These are phyloP conservation scores for Pangasius sanitwongsei DNA, from an alignment of 2,797 vertebrate species.

Conservation along the genomic window DNA sequence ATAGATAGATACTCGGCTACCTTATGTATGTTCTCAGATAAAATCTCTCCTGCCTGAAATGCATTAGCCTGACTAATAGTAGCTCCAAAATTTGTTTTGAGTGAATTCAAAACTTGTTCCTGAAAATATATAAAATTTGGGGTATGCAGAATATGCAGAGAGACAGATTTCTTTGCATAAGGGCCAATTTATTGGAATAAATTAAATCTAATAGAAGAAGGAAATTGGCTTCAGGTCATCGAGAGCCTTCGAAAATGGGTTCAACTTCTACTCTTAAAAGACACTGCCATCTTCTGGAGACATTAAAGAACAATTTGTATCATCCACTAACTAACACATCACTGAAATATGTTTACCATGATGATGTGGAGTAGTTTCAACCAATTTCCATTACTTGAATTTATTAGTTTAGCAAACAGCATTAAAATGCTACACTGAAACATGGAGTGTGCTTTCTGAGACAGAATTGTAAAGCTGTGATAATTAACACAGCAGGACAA, in stretches of 20 bases:
- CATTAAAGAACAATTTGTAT: neutral
- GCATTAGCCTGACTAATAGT: conserved; percentile 5
- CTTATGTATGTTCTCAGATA: neutral
- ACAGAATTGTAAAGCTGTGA: neutral
- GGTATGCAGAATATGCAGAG: neutral
- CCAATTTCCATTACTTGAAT: neutral
- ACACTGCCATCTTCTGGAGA: conserved; percentile 37
- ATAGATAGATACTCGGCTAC: neutral
- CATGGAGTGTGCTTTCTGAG: neutral
- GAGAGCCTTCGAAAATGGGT: neutral
- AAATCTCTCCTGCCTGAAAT: conserved; percentile 7
- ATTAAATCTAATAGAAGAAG: conserved; percentile 17
- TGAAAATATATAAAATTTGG: neutral
- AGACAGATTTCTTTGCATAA: conserved; percentile 22
- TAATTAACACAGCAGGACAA: conserved; percentile 29
- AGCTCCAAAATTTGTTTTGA: neutral
- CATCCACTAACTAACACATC: neutral
- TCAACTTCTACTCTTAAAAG: neutral
- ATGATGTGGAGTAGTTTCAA: neutral
- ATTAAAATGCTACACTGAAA: neutral
- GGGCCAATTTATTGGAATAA: conserved; percentile 1
- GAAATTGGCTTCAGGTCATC: neutral
- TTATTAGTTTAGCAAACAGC: neutral
- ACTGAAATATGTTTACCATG: neutral
- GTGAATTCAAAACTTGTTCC: conserved; percentile 7